These are phyloP conservation scores for Propithecus coquereli DNA, from an alignment of 2,113 vertebrate genomes.

Conservation along the genomic window DNA sequence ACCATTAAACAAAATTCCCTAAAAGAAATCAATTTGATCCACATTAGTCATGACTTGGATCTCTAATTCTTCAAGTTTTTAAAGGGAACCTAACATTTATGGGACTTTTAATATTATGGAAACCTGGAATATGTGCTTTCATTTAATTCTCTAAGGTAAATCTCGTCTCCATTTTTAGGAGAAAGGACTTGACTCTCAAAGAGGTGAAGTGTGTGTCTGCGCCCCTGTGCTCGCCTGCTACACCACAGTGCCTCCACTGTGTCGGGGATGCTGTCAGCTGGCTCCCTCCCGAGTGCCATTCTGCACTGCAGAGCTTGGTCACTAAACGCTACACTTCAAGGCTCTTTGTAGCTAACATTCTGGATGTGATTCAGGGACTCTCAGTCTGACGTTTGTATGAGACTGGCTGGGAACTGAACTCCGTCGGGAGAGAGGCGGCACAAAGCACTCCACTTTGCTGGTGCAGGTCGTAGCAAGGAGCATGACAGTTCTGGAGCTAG, in stretches of 20 bases:
- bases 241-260: background rate
- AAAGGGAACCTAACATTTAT: background rate
- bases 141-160: background rate
- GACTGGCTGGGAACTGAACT: background rate
- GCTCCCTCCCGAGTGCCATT: background rate
- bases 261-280: background rate
- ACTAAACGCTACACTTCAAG: background rate
- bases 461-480: background rate
- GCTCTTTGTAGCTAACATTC: background rate
- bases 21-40: slow-evolving; percentile 9
- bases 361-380: background rate
- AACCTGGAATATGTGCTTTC: background rate
- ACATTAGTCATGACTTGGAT: background rate
- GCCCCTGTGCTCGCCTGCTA: background rate
- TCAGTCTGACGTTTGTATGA: background rate
- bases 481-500: too few relatives aligned
- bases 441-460: background rate
- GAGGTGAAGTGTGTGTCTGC: background rate
- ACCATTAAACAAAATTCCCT: background rate
- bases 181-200: background rate
- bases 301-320: background rate
- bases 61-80: slow-evolving; percentile 9
- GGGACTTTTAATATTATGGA: background rate
- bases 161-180: background rate
- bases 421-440: background rate